These are phyloP conservation scores for Borostomias antarcticus DNA, from an alignment of 2,797 vertebrate genomes.

Conservation along the genomic window DNA sequence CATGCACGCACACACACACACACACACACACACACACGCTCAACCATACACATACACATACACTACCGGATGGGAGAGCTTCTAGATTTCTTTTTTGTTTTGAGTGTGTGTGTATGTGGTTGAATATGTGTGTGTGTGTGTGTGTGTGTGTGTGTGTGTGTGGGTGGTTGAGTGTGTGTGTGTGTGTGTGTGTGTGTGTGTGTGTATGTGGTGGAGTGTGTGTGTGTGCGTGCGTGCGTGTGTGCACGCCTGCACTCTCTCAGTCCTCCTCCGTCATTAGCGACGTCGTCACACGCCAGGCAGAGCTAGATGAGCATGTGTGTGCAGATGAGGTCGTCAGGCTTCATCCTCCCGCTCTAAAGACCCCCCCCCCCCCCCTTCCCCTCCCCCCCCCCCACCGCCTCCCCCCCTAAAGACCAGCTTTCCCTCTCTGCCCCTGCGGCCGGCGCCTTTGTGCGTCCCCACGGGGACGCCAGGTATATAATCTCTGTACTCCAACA, in stretches of 20 bases:
- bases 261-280: conserved; percentile 75
- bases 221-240: conserved; percentile 13
- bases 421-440: conserved; percentile 64
- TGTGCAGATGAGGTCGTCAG: conserved; percentile 73
- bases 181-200: conserved; percentile 13
- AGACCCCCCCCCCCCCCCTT: conserved; percentile 56
- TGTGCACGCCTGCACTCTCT: too few relatives aligned
- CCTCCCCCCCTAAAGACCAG: conserved; percentile 42
- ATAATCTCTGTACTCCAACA: conserved; percentile 58
- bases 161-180: too few relatives aligned
- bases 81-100: too few relatives aligned
- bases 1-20: conserved; percentile 1
- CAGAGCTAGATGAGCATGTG: conserved; percentile 82
- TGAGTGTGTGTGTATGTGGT: background rate
- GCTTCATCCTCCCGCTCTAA: conserved; percentile 76
- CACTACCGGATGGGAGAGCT: too few relatives aligned
- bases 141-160: conserved; percentile 10
- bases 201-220: background rate
- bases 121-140: background rate
- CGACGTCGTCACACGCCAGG: conserved; percentile 64
- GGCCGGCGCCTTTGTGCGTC: conserved; percentile 41
- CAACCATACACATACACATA: background rate
- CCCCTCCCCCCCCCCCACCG: too few relatives aligned
- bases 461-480: conserved; percentile 52
- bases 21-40: conserved; percentile 3